phyloP scores from a whole-genome alignment of 2,888 invertebrate genomes.

The Rhorus exstirpatorius region DNA sequence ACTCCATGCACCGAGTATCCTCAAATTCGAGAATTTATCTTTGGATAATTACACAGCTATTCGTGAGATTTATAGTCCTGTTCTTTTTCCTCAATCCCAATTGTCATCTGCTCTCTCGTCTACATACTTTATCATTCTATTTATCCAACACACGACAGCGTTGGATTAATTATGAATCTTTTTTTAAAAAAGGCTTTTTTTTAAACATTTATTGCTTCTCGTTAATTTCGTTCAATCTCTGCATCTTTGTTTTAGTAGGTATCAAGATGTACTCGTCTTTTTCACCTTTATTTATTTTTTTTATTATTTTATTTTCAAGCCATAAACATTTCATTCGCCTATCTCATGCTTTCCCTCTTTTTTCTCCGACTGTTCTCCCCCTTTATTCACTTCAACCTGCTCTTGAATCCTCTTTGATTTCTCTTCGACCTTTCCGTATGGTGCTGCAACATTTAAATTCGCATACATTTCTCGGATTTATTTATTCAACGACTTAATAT shows the following conservation, averaged over 20 bases:
- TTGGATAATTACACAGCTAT: constrained; percentile 4
- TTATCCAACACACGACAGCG: not conserved
- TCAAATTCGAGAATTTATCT: not conserved
- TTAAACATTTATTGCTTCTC: not conserved
- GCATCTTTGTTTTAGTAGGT: not conserved
- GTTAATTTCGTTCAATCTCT: not conserved
- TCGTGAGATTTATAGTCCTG: constrained; percentile 15
- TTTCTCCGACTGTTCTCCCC: not conserved
- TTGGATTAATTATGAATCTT: constrained; percentile 17
- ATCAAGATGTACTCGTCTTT: not conserved
- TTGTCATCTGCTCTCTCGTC: constrained; percentile 4
- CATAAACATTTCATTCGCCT: not conserved
- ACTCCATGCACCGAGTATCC: constrained; percentile 28
- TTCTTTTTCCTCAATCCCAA: constrained; percentile 20
- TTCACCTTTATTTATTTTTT: not conserved
- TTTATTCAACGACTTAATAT: constrained; percentile 50
- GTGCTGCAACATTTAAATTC: constrained; percentile 37
- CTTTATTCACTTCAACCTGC: not conserved
- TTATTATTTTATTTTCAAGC: not conserved
- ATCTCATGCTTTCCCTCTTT: not conserved
- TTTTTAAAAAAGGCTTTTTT: not conserved
- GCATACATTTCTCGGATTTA: constrained; percentile 30
- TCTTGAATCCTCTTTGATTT: not conserved
- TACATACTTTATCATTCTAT: constrained; percentile 13
- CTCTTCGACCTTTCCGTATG: not conserved